Percentiles rank a stretch among this genome's conserved stretches.
These are phyloP conservation scores for Agelastica alni DNA, from an alignment of 2,888 invertebrate genomes.

Conservation along the genomic window DNA sequence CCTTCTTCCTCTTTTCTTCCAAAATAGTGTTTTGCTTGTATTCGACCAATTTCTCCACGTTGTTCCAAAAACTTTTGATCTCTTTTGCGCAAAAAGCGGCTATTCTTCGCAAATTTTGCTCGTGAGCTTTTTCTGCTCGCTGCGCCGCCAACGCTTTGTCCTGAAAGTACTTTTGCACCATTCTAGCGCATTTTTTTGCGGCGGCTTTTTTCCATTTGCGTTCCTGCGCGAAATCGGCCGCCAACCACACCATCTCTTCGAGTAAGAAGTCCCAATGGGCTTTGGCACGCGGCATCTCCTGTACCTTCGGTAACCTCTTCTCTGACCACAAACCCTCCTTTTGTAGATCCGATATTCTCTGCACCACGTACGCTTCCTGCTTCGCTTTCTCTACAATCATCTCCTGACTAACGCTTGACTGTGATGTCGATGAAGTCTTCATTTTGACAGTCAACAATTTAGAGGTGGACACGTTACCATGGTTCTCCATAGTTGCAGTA, in stretches of 20 bases:
- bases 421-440: conserved; percentile 33
- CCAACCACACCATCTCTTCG: conserved; percentile 99
- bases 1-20: conserved; percentile 93
- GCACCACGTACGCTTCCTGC: conserved; percentile 93
- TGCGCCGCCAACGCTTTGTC: conserved; percentile 89
- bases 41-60: conserved; percentile 95
- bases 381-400: conserved; percentile 85
- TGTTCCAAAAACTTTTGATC: conserved; percentile 92
- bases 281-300: conserved; percentile 73
- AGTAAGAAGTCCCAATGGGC: conserved; percentile 98
- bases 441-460: conserved; percentile 27
- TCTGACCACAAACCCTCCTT: conserved; percentile 95
- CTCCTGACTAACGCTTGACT: conserved; percentile 62
- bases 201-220: conserved; percentile 97
- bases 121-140: conserved; percentile 90
- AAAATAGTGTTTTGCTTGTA: conserved; percentile 90
- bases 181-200: conserved; percentile 89
- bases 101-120: conserved; percentile 80
- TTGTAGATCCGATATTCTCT: conserved; percentile 87
- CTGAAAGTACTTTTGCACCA: conserved; percentile 90
- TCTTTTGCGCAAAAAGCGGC: conserved; percentile 92
- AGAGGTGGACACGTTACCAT: conserved; percentile 22
- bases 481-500: conserved; percentile 20
- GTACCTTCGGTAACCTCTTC: conserved; percentile 86
- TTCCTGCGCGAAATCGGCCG: conserved; percentile 96